Conservation (phyloP, 2,797 vertebrate genomes). For the Picus viridis region DNA sequence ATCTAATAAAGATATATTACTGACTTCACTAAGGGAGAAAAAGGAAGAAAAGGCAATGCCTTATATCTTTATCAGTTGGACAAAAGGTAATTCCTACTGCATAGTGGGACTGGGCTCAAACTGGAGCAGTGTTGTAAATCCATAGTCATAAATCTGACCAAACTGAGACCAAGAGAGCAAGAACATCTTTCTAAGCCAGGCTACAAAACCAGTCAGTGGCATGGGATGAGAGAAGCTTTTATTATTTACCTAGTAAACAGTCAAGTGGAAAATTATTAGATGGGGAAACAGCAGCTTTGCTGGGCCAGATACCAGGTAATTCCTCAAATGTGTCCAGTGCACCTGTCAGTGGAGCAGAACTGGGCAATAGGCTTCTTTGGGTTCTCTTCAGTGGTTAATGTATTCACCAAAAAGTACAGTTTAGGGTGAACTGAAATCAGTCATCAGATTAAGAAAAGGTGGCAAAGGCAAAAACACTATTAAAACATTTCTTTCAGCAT, state of each 20-base stretch:
- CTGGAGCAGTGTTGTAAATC: neutral
- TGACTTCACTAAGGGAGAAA: neutral
- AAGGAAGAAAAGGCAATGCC: neutral
- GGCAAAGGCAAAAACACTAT: conserved; percentile 5
- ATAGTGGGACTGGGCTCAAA: neutral
- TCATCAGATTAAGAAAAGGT: neutral
- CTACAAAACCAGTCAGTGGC: conserved; percentile 13
- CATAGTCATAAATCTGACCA: neutral
- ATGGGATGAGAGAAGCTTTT: conserved; percentile 22
- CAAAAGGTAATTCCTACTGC: neutral
- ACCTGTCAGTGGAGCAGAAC: neutral
- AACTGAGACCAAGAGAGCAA: neutral
- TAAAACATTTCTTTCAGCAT: conserved; percentile 26
- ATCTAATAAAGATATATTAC: neutral
- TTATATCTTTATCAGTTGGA: neutral
- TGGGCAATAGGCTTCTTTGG: neutral
- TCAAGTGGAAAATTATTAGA: neutral
- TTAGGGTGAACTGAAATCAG: conserved; percentile 23
- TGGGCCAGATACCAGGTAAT: neutral
- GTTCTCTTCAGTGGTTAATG: neutral
- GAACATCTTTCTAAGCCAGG: neutral
- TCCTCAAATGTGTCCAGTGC: conserved; percentile 6
- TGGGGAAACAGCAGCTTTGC: conserved; percentile 31
- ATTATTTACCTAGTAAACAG: conserved; percentile 27
- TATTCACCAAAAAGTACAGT: neutral